Evolutionary conservation across 2,113 vertebrate genomes (phyloP), one percentile per base, ranked within the genome.

Genomic region (Tympanuchus pallidicinctus): DNA sequence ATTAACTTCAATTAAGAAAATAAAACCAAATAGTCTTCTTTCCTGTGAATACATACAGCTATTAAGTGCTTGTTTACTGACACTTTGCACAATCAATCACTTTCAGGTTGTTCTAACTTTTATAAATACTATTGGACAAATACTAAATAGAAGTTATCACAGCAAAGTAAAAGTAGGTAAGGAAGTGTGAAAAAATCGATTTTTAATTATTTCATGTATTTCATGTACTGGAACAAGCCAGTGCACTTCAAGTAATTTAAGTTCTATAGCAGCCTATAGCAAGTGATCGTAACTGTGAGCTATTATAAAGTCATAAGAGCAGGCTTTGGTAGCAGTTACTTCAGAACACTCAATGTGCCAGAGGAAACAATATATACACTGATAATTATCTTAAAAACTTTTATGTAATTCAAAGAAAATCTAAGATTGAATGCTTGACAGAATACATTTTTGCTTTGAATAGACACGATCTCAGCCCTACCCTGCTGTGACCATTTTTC

Each of bases 211-310:
- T 92, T 64, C 73, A 63, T 1, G 13, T 48, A 50, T 88, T 92
- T 70, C 73, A 54, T 1, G 11, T 17, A 71, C 36, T 64, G 69
- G 17, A 57, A 40, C 72, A 34, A 82, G 52, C 84, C 34, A 74
- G 77, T 66, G 76, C 52, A 79, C 19, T 88, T 59, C 32, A 93
- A 73, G 17, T 40, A 40, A 88, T 96, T 77, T 47, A 87, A 94
- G 45, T 85, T 91, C 22, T 86, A 54, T 21, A 86, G 19, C 66
- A 82, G 8, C 47, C 82, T 48, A 16, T 16, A 43, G 42, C 42
- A 43, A 43, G 42, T 7, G 42, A 43, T 52, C 28, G 69, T 56
- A 79, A 59, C 24, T 80, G 59, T 74, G 73, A 95, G 25, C 17
- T 43, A 36, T 79, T 89, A 77, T 56, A 47, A 66, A 75, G 38